Evolutionary conservation across 2,113 vertebrate species (phyloP), one percentile per base, ranked within the genome.

Genomic region (Nothobranchius furzeri): DNA sequence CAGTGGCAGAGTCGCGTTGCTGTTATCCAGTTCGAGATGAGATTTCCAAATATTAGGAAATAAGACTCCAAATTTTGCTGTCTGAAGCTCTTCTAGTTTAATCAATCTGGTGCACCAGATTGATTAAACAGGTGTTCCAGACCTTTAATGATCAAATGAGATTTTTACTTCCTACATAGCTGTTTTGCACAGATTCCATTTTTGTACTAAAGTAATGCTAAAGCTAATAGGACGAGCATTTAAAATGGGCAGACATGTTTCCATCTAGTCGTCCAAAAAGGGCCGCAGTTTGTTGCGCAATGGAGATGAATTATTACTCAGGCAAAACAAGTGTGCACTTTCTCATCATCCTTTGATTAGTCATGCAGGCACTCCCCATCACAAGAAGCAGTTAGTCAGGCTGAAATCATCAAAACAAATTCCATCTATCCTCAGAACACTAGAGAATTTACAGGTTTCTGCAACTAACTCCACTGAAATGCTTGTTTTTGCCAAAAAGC

Each of bases 391-490:
- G 60, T 56, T 45, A 57, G 59, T 65, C 59, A 62, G 58, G 30
- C 52, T 79, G 55, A 76, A 70, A 61, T 73, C 60, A 79, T 71
- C 70, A 50, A 63, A 81, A 81, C 62, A 36, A 30, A 54, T 70
- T 76, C 71, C 46, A 60, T 13, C 36, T 13, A 53, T 67, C 64
- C 76, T 76, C 63, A 70, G 65, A 73, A 77, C 75, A 64, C 53
- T 17, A 70, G 40, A 48, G 42, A 37, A 61, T 68, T 56, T 53
- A 14, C 54, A 35, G 36, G 57, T 30, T 68, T 55, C 42, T 60
- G 66, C 59, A 63, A 48, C 40, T 56, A 55, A 76, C 57, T 65
- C 4, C 20, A 69, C 65, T 64, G 60, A 79, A 56, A 56, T 61
- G 20, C 70, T 47, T 53, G 40, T 36, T 53, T 56, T 65, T 79